Evolutionary conservation across 2,888 invertebrate species (phyloP), one percentile per base, ranked within the genome.

Genomic region (Pammene fasciana): DNA sequence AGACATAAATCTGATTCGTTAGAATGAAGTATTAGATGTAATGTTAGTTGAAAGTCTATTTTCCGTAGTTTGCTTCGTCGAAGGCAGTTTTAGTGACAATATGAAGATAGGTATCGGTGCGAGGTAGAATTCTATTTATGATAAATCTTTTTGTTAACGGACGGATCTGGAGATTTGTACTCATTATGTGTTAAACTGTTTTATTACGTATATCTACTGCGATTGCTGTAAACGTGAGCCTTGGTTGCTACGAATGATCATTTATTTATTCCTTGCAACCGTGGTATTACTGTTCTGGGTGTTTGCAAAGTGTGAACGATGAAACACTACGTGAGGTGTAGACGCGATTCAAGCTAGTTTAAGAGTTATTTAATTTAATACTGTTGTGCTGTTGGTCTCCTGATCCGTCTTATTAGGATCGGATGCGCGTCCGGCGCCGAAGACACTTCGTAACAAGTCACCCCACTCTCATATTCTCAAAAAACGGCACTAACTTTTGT

Each of bases 31-130:
- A 85, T 82, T 82, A 84, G 80, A 71, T 75, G 66, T 77, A 76
- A 72, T 70, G 73, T 72, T 75, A 86, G 82, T 84, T 79, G 79
- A 84, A 80, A 76, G 78, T 88, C 89, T 89, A 90, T 90, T 89
- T 89, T 86, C 86, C 84, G 86, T 89, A 89, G 90, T 87, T 86
- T 84, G 84, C 87, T 81, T 81, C 81, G 83, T 86, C 77, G 80
- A 81, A 80, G 82, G 81, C 84, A 82, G 80, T 74, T 80, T 79
- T 81, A 78, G 81, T 80, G 78, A 76, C 80, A 79, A 73, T 78
- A 85, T 82, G 18, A 62, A 57, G 50, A 59, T 68, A 68, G 87
- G 86, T 86, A 86, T 82, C 78, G 79, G 75, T 73, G 73, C 75
- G 76, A 77, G 76, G 76, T 73, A 70, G 68, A 62, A 38, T 52